Base-by-base conservation (phyloP, 2,888 invertebrate species). In the Apoderus coryli region DNA sequence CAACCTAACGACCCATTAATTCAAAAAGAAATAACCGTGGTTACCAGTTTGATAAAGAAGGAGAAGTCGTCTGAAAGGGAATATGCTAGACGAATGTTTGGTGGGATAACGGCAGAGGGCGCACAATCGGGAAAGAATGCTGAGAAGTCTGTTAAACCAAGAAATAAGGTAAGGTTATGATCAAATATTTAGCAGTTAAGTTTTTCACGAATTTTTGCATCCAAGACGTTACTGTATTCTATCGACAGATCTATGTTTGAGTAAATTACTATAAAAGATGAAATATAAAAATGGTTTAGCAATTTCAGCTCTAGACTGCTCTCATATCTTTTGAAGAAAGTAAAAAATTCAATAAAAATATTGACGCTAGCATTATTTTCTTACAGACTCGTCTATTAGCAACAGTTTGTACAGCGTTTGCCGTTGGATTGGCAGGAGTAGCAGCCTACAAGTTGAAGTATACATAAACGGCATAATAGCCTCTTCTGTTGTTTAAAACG, bases 401-500 rank as follows among this genome's bases (percentile, higher is more conserved):
- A 33, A 69, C 82, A 10, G 58, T 81, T 39, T 62, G 80, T 34
- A 69, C 75, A 28, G 69, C 72, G 27, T 56, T 73, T 31, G 64
- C 72, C 29, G 72, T 80, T 43, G 72, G 78, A 30, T 66, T 76
- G 34, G 71, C 73, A 32, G 79, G 81, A 39, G 69, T 78, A 31
- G 67, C 79, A 29, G 73, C 77, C 33, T 80, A 80, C 58, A 70
- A 75, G 50, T 75, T 79, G 59, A 74, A 75, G 63, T 63, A 60
- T 36, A 31, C n/a, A n/a, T n/a, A n/a, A n/a, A n/a, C n/a, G n/a
- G n/a, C n/a, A n/a, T n/a, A n/a, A n/a, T n/a, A n/a, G n/a, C n/a
- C n/a, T n/a, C n/a, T n/a, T n/a, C n/a, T n/a, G n/a, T n/a, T n/a
- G n/a, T n/a, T n/a, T n/a, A n/a, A n/a, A n/a, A n/a, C n/a, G n/a